These are phyloP conservation scores for Agonopterix alstromeriana DNA, from an alignment of 2,888 invertebrate genomes.

Conservation along the genomic window DNA sequence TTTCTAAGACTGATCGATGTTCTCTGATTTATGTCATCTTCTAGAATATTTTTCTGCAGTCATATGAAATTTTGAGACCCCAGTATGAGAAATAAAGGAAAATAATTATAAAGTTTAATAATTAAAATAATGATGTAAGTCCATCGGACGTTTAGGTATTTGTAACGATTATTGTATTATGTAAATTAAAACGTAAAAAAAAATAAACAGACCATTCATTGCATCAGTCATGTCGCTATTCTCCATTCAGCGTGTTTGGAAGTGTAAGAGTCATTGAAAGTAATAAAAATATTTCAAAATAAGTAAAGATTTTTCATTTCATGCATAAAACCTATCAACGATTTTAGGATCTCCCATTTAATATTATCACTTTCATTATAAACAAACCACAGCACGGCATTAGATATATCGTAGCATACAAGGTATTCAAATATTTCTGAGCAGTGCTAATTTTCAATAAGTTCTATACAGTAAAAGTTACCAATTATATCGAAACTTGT, in stretches of 20 bases:
- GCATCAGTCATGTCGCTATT: constrained; percentile 60
- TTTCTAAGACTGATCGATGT: constrained; percentile 42
- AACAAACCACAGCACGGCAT: too few species aligned
- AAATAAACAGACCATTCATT: constrained; percentile 37
- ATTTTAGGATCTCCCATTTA: too few species aligned
- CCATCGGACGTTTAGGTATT: constrained; percentile 46
- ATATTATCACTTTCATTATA: too few species aligned
- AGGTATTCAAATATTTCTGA: too few species aligned
- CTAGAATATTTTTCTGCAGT: too few species aligned
- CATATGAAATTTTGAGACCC: too few species aligned
- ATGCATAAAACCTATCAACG: too few species aligned
- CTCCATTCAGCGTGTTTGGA: constrained; percentile 66
- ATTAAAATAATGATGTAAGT: constrained; percentile 58
- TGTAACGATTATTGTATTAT: constrained; percentile 51
- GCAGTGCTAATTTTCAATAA: too few species aligned
- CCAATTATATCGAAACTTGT: too few species aligned
- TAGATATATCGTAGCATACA: too few species aligned
- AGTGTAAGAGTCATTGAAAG: constrained; percentile 56
- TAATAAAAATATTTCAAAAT: constrained; percentile 35
- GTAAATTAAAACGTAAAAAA: constrained; percentile 36
- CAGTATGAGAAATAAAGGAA: neutral
- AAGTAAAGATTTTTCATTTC: constrained; percentile 1
- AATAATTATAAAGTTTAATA: constrained; percentile 48
- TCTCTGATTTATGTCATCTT: neutral
- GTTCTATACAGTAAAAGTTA: too few species aligned